Evolutionary conservation across 2,797 vertebrate species (phyloP).

Genomic region (Phoebastria nigripes): DNA sequence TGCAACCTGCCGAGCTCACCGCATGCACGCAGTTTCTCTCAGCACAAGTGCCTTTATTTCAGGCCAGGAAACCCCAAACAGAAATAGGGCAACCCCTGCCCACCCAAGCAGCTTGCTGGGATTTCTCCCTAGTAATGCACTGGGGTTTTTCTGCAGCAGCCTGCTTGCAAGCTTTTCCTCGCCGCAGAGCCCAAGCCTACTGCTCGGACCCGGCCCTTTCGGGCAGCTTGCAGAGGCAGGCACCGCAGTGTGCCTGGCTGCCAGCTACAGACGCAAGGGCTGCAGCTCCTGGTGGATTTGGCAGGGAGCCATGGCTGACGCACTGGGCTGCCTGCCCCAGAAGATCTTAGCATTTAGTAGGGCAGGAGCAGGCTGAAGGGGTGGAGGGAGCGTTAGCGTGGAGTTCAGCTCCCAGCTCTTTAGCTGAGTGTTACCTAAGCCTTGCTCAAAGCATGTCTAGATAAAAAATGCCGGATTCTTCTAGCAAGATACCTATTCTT

Average conservation of each 20-base stretch:
- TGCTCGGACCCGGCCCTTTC: fast-evolving
- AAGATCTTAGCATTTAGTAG: not conserved
- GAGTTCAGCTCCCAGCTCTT: not conserved
- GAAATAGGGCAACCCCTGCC: not conserved
- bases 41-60: not conserved
- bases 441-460: not conserved
- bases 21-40: not conserved
- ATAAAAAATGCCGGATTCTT: not conserved
- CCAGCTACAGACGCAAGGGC: not conserved
- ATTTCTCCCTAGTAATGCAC: not conserved
- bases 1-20: not conserved
- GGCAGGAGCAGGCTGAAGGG: not conserved
- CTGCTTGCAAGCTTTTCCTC: not conserved
- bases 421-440: not conserved
- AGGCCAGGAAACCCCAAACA: constrained; percentile 28
- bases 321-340: not conserved
- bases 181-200: fast-evolving
- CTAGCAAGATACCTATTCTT: not conserved
- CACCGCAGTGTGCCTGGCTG: not conserved
- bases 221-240: not conserved
- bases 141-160: not conserved
- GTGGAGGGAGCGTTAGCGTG: not conserved
- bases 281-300: not conserved
- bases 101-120: not conserved
- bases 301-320: not conserved